These are phyloP conservation scores for Otolemur garnettii DNA, from an alignment of 2,113 vertebrate species.

Conservation along the genomic window DNA sequence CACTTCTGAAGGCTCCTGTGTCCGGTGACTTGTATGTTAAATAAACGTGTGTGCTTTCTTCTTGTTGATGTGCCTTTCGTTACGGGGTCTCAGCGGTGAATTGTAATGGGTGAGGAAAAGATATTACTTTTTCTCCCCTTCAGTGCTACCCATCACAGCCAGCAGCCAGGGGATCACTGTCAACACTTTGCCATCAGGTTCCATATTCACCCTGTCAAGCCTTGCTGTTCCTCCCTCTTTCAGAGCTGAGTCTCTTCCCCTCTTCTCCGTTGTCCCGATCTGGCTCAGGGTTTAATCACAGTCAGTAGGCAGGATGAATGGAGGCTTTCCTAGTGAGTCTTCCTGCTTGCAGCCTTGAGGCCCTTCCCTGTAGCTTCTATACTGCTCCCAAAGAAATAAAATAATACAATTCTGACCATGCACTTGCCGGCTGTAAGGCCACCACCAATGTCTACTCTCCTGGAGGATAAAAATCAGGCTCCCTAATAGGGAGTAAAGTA, in stretches of 20 bases:
- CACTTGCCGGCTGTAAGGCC: neutral
- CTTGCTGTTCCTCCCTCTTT: neutral
- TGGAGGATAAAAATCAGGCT: neutral
- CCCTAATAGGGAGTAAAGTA: neutral
- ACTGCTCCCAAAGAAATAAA: neutral
- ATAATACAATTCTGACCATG: neutral
- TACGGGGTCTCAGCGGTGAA: neutral
- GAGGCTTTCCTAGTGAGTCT: neutral
- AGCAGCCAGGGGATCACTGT: fast-evolving
- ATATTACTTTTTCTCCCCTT: neutral
- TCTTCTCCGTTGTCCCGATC: neutral
- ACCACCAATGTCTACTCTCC: neutral
- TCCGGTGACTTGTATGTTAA: neutral
- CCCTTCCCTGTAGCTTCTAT: neutral
- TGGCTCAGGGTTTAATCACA: neutral
- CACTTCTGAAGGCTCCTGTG: neutral
- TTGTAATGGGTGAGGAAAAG: neutral
- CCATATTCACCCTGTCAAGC: neutral
- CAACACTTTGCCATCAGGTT: neutral
- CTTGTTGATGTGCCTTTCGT: neutral
- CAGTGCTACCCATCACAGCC: neutral
- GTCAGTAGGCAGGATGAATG: neutral
- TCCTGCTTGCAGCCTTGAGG: neutral
- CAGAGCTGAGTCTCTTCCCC: neutral
- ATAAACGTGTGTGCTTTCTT: neutral